Percentiles rank a stretch among this genome's conserved stretches.
phyloP scores from a whole-genome alignment of 2,888 invertebrate species.

The Strigamia maritima region DNA sequence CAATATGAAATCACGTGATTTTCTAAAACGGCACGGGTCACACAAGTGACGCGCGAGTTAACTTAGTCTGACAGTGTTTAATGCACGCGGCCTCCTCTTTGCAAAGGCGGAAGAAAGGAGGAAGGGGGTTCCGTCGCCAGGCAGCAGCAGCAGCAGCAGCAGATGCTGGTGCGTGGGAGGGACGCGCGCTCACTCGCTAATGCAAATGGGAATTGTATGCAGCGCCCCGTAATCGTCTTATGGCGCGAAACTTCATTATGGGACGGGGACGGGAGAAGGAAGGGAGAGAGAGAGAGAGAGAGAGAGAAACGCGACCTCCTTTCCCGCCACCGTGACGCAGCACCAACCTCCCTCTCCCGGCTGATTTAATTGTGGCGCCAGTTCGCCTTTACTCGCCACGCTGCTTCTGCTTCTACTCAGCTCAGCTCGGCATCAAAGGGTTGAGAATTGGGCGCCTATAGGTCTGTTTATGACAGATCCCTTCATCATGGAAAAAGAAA shows the following conservation, averaged over 20 bases:
- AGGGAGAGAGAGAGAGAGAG: slow-evolving; percentile 26
- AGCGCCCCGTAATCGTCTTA: slow-evolving; percentile 35
- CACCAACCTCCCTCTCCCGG: slow-evolving; percentile 19
- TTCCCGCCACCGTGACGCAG: slow-evolving; percentile 23
- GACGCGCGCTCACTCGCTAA: slow-evolving; percentile 26
- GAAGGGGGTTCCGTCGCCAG: not conserved
- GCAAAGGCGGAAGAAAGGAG: slow-evolving; percentile 6
- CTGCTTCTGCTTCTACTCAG: not conserved
- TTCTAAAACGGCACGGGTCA: slow-evolving; percentile 5
- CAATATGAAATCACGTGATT: slow-evolving; percentile 2
- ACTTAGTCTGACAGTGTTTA: slow-evolving; percentile 19
- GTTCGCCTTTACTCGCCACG: slow-evolving; percentile 19
- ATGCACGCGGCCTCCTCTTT: slow-evolving; percentile 11
- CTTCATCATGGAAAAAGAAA: not conserved
- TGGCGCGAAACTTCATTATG: slow-evolving; percentile 37
- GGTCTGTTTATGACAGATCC: slow-evolving; percentile 19
- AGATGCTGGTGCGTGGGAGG: slow-evolving; percentile 16
- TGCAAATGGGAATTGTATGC: slow-evolving; percentile 35
- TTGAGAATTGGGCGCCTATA: slow-evolving; percentile 19
- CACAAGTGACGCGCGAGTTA: slow-evolving; percentile 15
- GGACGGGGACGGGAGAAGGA: not conserved
- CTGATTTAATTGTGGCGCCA: slow-evolving; percentile 23
- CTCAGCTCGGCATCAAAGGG: not conserved
- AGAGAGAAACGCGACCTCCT: slow-evolving; percentile 31
- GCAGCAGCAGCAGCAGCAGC: slow-evolving; percentile 8